Base-by-base conservation (phyloP, 2,888 invertebrate species). In the Hipparchia semele region DNA sequence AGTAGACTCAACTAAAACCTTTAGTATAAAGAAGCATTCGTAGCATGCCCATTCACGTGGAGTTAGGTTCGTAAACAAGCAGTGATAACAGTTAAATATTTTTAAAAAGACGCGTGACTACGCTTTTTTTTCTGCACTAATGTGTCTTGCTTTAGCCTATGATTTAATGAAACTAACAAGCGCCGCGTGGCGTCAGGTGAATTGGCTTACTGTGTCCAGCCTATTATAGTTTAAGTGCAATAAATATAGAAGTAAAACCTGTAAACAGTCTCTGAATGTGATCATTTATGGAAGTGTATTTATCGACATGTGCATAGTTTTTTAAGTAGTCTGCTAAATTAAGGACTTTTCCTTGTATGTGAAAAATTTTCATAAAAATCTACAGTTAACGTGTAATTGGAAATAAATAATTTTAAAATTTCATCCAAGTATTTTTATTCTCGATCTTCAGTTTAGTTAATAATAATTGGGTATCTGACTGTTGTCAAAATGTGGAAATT, bases 261-360 rank as follows among this genome's bases (percentile, higher is more conserved):
- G 69, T 61, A 69, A 77, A 80, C 76, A 90, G 87, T 90, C 88
- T 88, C 82, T 87, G 82, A 87, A 90, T 92, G 92, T 92, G 92
- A 92, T 92, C 88, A 87, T 90, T 87, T 91, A 91, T 83, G 82
- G 83, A 86, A 86, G 81, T 86, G 87, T 90, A 90, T 90, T 90
- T 90, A 90, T 89, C 86, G 79, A 87, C 81, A 79, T 81, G 78
- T 84, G 83, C 82, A 49, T 80, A 84, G 79, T 80, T 81, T 81
- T 87, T 82, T 82, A 79, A 75, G 75, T 78, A 78, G 73, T 39
- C 70, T 68, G 81, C 78, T 82, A 84, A 65, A 51, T 65, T 65
- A 65, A 87, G 84, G 86, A 86, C 82, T 87, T 81, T 89, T 90
- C 86, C 84, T 88, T 90, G 90, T 90, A 85, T 86, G 87, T 84